Conservation (phyloP, 2,797 vertebrate species). For the Anniella stebbinsi region DNA sequence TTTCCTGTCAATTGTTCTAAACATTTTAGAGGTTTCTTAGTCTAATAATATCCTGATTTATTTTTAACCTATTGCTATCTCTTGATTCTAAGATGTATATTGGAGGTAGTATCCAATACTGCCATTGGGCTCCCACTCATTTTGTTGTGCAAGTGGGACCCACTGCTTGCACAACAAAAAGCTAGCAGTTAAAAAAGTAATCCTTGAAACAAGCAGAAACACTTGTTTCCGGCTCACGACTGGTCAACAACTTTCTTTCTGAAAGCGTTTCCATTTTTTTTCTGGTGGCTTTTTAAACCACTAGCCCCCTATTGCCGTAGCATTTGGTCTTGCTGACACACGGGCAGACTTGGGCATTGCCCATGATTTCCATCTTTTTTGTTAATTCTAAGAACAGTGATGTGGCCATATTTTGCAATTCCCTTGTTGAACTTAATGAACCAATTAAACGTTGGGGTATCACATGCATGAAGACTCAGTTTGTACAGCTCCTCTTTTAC, state of each 20-base stretch:
- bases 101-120: neutral
- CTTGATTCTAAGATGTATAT: neutral
- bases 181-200: no score
- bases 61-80: neutral
- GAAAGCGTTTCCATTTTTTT: no score
- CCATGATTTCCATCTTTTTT: neutral
- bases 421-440: neutral
- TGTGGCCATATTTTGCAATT: neutral
- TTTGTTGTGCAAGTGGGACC: no score
- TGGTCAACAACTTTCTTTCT: no score
- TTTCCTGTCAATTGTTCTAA: neutral
- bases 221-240: no score
- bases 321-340: no score
- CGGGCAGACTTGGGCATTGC: neutral
- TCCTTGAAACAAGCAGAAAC: no score
- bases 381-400: neutral
- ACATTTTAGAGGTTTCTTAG: neutral
- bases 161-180: no score
- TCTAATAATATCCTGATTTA: neutral
- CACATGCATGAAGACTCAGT: neutral
- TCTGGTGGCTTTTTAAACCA: no score
- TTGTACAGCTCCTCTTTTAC: neutral
- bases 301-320: no score
- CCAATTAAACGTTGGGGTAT: neutral
- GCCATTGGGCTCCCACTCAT: no score